phyloP scores from a whole-genome alignment of 2,888 invertebrate genomes.

The Cephonodes hylas region DNA sequence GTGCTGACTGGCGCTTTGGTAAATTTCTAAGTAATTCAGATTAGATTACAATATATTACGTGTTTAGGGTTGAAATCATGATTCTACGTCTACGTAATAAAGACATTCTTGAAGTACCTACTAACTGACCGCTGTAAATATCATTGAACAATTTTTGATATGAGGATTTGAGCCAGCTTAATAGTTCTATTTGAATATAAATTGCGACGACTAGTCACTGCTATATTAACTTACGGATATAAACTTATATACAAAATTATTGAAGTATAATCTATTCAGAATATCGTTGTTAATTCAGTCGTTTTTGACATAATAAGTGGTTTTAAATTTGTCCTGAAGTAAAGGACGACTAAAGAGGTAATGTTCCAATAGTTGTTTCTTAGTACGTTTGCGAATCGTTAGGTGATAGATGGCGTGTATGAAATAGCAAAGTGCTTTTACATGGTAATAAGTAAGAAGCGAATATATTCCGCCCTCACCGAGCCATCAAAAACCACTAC shows the following conservation, averaged over 20 bases:
- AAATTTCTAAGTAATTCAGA: background rate
- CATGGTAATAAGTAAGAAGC: slow-evolving; percentile 1
- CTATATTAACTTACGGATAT: slow-evolving; percentile 41
- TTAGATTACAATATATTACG: background rate
- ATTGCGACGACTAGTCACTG: slow-evolving; percentile 68
- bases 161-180: background rate
- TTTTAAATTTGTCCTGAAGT: too few relatives aligned
- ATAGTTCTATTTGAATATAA: slow-evolving; percentile 17
- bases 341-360: background rate
- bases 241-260: slow-evolving; percentile 40
- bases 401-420: background rate
- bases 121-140: background rate
- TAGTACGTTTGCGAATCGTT: background rate
- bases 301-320: too few relatives aligned
- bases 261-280: slow-evolving; percentile 45
- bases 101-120: background rate
- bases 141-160: background rate
- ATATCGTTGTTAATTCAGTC: slow-evolving; percentile 18
- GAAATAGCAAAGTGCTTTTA: background rate
- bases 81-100: background rate
- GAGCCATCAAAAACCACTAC: slow-evolving; percentile 8
- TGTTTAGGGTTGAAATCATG: background rate
- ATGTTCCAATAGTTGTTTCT: slow-evolving; percentile 1
- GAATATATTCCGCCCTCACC: background rate
- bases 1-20: background rate